phyloP scores from a whole-genome alignment of 2,797 vertebrate species.

The Borostomias antarcticus region DNA sequence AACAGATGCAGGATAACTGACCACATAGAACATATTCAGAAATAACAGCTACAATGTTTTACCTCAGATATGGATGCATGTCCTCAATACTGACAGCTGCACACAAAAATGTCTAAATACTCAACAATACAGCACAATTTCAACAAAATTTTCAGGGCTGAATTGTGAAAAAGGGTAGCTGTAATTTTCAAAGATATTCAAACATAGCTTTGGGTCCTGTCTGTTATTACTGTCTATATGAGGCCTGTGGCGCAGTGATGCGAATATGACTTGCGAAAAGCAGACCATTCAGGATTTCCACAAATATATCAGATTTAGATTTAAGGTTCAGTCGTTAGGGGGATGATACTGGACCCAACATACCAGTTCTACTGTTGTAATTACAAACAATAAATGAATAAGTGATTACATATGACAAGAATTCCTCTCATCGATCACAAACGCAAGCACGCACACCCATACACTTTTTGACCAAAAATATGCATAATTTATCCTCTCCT shows the following conservation, averaged over 20 bases:
- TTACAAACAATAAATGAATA: background rate
- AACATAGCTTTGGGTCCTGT: background rate
- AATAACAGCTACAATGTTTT: background rate
- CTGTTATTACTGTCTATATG: no score
- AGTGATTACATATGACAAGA: slow-evolving; percentile 17
- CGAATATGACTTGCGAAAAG: background rate
- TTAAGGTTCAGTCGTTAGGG: background rate
- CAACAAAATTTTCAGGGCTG: no score
- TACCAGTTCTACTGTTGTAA: background rate
- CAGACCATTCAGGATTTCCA: background rate
- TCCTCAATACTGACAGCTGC: background rate
- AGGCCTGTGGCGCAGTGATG: background rate
- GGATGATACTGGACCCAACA: background rate
- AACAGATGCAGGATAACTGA: background rate
- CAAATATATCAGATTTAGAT: background rate
- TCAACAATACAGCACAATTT: no score
- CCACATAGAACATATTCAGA: slow-evolving; percentile 2
- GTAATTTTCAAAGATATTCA: background rate
- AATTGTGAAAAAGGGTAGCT: background rate
- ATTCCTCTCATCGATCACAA: slow-evolving; percentile 6
- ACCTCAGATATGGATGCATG: background rate
- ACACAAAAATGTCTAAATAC: no score
- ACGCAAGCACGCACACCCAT: slow-evolving; percentile 6
- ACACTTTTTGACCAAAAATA: slow-evolving; percentile 4
- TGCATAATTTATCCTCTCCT: slow-evolving; percentile 17